Evolutionary conservation across 2,797 vertebrate species (phyloP).

Genomic region (Scolopax rusticola): DNA sequence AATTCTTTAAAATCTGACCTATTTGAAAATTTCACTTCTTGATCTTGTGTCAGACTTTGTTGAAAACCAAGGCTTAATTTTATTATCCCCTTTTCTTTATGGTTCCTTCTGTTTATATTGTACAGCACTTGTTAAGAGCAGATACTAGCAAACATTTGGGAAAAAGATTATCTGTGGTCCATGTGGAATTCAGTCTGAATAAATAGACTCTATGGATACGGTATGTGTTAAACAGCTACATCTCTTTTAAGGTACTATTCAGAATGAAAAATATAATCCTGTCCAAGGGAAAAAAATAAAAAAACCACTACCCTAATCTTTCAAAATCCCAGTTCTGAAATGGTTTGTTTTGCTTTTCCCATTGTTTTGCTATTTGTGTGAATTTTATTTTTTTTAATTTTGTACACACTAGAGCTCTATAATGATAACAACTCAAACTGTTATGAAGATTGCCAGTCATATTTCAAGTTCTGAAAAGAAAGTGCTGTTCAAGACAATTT

Average conservation of each 20-base stretch:
- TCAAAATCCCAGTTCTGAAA: neutral
- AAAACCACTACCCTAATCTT: neutral
- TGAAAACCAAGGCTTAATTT: slow-evolving; percentile 28
- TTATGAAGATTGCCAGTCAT: neutral
- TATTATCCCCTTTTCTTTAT: neutral
- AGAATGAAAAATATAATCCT: neutral
- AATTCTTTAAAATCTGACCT: neutral
- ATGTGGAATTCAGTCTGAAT: slow-evolving; percentile 36
- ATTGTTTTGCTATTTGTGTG: neutral
- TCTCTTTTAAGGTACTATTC: neutral
- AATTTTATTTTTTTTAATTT: neutral
- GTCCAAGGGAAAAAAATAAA: too few species aligned
- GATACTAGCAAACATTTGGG: slow-evolving; percentile 38
- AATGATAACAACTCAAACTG: neutral
- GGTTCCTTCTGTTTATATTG: slow-evolving; percentile 22
- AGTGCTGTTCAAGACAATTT: neutral
- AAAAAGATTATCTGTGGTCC: slow-evolving; percentile 16
- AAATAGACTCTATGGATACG: slow-evolving; percentile 18
- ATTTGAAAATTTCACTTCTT: neutral
- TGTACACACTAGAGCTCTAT: neutral
- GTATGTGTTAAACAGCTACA: slow-evolving; percentile 7
- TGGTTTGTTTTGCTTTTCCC: neutral
- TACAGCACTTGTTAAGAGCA: slow-evolving; percentile 30
- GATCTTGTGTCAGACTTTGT: neutral
- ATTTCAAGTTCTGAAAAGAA: neutral